phyloP scores from a whole-genome alignment of 2,113 vertebrate species.

The Chroicocephalus ridibundus region DNA sequence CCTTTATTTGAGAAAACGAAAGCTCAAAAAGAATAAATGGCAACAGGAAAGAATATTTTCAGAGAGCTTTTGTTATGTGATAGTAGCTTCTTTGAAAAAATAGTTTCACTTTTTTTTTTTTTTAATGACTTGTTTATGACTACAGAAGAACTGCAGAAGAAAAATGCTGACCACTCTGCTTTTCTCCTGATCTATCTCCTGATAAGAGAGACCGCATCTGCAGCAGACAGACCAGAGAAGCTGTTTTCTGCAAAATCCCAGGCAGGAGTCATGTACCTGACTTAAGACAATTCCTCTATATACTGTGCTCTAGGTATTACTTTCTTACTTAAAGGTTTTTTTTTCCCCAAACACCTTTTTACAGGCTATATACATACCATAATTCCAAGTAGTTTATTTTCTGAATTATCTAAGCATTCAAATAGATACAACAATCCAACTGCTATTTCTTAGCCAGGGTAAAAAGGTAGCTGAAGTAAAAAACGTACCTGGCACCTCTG shows the following conservation, averaged over 20 bases:
- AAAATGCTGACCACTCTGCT: background rate
- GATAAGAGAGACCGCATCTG: background rate
- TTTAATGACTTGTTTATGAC: conserved; percentile 18
- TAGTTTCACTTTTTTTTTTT: background rate
- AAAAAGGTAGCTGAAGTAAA: background rate
- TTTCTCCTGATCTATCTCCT: background rate
- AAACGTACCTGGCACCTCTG: background rate
- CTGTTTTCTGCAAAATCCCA: background rate
- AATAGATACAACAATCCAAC: background rate
- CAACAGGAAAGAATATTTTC: background rate
- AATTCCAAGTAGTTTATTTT: background rate
- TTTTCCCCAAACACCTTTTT: background rate
- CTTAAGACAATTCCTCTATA: background rate
- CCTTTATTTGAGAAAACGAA: background rate
- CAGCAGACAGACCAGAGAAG: background rate
- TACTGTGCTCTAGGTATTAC: background rate
- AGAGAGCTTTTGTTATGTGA: background rate
- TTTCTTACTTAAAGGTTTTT: background rate
- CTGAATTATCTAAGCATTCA: background rate
- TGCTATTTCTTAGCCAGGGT: background rate
- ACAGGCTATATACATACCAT: background rate
- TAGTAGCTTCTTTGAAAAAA: background rate
- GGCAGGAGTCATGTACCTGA: background rate
- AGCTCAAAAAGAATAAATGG: background rate
- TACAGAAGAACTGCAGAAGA: background rate